Evolutionary conservation across 1,140 invertebrate species (phyloP).

Genomic region (Parasteatoda tepidariorum): DNA sequence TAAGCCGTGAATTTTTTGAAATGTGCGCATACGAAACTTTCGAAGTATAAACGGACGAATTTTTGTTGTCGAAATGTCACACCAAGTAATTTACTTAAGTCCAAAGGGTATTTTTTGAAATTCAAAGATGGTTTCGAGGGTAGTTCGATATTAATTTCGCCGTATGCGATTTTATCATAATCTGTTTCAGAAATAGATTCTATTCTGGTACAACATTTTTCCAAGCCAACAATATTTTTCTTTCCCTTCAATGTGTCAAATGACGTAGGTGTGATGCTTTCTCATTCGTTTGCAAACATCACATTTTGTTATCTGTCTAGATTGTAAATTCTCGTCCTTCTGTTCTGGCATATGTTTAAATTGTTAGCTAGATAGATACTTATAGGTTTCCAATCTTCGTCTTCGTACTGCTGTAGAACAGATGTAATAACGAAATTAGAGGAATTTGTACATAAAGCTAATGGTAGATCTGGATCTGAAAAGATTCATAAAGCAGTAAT

Average conservation of each 20-base stretch:
- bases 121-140: neutral
- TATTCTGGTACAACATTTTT: neutral
- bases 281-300: neutral
- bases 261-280: neutral
- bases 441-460: conserved; percentile 52
- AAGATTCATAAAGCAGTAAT: neutral
- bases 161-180: neutral
- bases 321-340: neutral
- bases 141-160: conserved; percentile 1
- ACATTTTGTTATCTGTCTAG: neutral
- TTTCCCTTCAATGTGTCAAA: neutral
- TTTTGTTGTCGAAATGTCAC: conserved; percentile 6
- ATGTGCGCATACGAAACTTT: neutral
- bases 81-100: neutral
- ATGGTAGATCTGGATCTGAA: conserved; percentile 4
- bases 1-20: neutral
- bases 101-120: neutral
- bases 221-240: neutral
- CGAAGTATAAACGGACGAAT: neutral
- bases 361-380: neutral
- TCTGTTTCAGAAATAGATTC: neutral
- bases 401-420: neutral
- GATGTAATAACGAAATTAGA: conserved; percentile 26
- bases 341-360: neutral
- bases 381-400: conserved; percentile 36